phyloP scores from a whole-genome alignment of 2,113 vertebrate species.

The Pionites leucogaster region DNA sequence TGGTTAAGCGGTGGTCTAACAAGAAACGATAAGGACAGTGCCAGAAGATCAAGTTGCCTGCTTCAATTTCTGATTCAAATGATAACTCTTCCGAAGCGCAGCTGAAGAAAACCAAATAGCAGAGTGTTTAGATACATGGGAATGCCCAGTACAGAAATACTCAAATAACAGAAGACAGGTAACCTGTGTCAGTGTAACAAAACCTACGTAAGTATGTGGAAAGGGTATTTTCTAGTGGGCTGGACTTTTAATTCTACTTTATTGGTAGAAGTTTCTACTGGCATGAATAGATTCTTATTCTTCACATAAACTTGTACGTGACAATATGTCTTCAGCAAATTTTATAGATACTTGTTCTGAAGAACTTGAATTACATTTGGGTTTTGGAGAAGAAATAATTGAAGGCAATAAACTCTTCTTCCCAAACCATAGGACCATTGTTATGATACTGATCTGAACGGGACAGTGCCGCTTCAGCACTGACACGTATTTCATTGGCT shows the following conservation, averaged over 20 bases:
- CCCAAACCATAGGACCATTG: not conserved
- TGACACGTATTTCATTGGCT: not conserved
- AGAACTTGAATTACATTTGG: not conserved
- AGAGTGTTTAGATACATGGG: not conserved
- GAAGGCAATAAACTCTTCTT: not conserved
- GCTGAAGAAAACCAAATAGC: not conserved
- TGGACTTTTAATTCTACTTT: not conserved
- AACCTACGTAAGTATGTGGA: not conserved
- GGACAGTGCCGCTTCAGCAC: fast-evolving
- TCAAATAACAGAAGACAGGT: not conserved
- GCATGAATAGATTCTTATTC: not conserved
- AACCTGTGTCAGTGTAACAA: not conserved
- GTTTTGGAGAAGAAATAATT: not conserved
- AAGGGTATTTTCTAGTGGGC: not conserved
- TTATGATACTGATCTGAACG: not conserved
- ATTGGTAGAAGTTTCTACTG: not conserved
- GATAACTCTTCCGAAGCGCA: not conserved
- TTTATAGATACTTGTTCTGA: not conserved
- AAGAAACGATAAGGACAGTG: conserved; percentile 20
- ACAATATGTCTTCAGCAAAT: not conserved
- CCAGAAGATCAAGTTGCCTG: conserved; percentile 30
- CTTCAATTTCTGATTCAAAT: conserved; percentile 41
- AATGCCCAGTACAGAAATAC: not conserved
- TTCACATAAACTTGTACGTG: not conserved
- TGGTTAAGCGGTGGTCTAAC: conserved; percentile 17